Evolutionary conservation across 2,113 vertebrate species (phyloP).

Genomic region (Onychostruthus taczanowskii): DNA sequence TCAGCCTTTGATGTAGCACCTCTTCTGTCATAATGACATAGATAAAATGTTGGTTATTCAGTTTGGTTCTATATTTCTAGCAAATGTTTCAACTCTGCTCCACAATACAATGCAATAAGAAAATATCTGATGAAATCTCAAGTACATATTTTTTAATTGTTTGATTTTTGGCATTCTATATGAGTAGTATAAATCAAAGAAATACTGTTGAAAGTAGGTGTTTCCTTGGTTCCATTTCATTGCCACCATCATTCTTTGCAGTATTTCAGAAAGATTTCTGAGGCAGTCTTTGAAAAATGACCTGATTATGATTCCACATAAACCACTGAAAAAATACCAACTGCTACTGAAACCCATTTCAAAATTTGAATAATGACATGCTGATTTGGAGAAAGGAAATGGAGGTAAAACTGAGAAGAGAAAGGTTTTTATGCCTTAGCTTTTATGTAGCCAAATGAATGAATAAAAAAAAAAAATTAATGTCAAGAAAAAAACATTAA

Average conservation of each 20-base stretch:
- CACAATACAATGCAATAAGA: background rate
- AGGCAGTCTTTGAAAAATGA: constrained; percentile 21
- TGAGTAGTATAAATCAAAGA: background rate
- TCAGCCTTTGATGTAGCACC: background rate
- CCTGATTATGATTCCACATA: background rate
- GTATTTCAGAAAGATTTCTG: constrained; percentile 11
- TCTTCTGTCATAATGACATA: background rate
- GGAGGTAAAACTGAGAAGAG: background rate
- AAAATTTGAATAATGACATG: constrained; percentile 25
- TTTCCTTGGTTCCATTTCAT: background rate
- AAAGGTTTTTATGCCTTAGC: background rate
- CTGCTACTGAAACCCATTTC: background rate
- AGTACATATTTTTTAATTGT: background rate
- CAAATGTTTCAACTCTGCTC: background rate
- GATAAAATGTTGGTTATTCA: background rate
- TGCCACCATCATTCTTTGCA: background rate
- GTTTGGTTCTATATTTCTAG: background rate
- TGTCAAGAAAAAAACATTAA: background rate
- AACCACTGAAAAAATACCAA: constrained; percentile 18
- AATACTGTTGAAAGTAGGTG: background rate
- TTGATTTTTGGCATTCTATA: background rate
- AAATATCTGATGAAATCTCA: background rate
- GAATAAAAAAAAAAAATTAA: background rate
- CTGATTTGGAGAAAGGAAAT: constrained; percentile 14
- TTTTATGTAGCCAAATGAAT: background rate